Evolutionary conservation across 2,113 vertebrate species (phyloP), one percentile per base, ranked within the genome.

Genomic region (Aviceda subcristata): DNA sequence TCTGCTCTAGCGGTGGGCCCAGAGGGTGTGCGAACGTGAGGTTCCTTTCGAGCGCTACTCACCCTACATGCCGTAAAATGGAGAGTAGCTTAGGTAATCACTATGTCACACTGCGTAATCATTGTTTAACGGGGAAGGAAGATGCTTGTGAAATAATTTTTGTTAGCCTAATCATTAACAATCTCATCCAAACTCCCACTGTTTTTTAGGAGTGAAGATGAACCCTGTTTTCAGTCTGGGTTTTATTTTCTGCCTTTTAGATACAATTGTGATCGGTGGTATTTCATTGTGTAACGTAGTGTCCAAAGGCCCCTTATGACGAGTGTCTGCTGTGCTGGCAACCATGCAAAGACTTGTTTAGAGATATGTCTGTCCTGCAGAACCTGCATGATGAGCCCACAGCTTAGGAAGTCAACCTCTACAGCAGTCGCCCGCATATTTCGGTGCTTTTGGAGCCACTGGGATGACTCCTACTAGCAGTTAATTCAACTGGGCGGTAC

Each of bases 21-120:
- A 41, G 24, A 36, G 17, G 0, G 10, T 50, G 38, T 2, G 3
- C 3, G 10, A 36, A 30, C 3, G 0, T 9, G 29, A 55, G 24
- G 26, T 63, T 93, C 19, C 30, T 86, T 77, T 36, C 1, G 5
- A 67, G 34, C 8, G 2, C 32, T 41, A 1, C 15, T 56, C 30
- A 16, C 46, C 13, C 10, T 8, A 24, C 29, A 23, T 29, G 17
- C 57, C 3, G 1, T 72, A 64, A 90, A 90, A 76, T 19, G 45
- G 30, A 64, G 16, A 73, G 32, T 12, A 32, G 18, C 60, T 74
- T 17, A 27, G 48, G 36, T 81, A 46, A 78, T 91, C 81, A 26
- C 15, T 60, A 1, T 56, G 20, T 80, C 74, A 46, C 41, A 23
- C 46, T 17, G 13, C 18, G n/a, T 67, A 63, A 66, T 50, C 15